Percentiles rank a stretch among this genome's conserved stretches.
These are phyloP conservation scores for Chloropsis hardwickii DNA, from an alignment of 2,113 vertebrate genomes.

Conservation along the genomic window DNA sequence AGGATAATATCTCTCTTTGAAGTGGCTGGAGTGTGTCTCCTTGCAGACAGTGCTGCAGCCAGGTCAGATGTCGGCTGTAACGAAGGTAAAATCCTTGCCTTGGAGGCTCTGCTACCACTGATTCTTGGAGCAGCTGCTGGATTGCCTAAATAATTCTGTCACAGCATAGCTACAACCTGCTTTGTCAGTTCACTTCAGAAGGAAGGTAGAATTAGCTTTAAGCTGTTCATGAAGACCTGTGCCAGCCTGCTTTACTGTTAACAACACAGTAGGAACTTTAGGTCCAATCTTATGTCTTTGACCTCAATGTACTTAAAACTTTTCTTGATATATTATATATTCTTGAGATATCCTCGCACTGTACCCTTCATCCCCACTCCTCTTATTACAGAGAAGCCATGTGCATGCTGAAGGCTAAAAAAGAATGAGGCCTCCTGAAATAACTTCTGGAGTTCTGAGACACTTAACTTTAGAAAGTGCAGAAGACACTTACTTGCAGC, in stretches of 20 bases:
- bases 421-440: not conserved
- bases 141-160: not conserved
- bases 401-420: not conserved
- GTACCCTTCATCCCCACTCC: not conserved
- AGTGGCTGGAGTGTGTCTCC: not conserved
- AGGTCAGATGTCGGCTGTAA: not conserved
- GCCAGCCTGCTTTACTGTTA: not conserved
- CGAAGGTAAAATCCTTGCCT: not conserved
- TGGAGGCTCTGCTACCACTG: rapidly evolving
- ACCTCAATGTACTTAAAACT: not conserved
- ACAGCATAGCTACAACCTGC: not conserved
- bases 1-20: not conserved
- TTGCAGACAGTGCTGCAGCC: not conserved
- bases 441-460: not conserved
- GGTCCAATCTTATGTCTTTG: not conserved
- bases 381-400: not conserved
- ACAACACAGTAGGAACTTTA: not conserved
- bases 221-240: not conserved
- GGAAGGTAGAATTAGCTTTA: not conserved
- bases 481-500: not conserved
- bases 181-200: not conserved
- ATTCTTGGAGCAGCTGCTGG: not conserved
- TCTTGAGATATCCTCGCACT: not conserved
- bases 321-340: not conserved
- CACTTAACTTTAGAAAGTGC: not conserved